Conservation (phyloP, 2,797 vertebrate genomes). For the Propithecus deckenii region DNA sequence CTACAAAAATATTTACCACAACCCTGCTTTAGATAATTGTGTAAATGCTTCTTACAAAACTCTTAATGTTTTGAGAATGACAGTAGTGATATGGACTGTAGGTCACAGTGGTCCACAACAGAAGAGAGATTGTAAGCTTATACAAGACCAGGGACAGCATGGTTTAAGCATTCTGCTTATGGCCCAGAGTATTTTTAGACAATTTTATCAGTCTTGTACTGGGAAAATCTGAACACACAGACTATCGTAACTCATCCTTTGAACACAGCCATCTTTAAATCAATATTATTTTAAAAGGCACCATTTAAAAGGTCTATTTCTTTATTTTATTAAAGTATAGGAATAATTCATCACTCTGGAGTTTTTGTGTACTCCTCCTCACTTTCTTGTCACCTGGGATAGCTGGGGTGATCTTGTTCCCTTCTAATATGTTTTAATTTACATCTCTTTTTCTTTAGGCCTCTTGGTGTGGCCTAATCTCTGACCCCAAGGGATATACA, state of each 20-base stretch:
- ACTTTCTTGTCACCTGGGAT: neutral
- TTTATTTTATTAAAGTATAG: neutral
- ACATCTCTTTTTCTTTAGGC: neutral
- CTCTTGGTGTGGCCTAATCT: neutral
- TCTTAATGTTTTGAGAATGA: neutral
- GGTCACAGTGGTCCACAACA: neutral
- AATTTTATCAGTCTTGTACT: neutral
- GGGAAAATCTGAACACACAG: neutral
- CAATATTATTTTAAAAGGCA: neutral
- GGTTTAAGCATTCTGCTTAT: neutral
- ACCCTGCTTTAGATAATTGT: neutral
- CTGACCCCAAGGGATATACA: neutral
- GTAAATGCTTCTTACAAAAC: neutral
- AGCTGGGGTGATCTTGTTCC: neutral
- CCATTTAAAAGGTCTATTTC: neutral
- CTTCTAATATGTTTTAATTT: neutral
- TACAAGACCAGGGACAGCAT: accelerated
- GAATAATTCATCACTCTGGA: neutral
- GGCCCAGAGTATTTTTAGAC: neutral
- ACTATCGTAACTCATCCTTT: neutral
- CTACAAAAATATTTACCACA: neutral
- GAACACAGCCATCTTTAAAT: neutral
- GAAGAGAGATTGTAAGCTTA: neutral
- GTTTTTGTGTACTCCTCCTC: neutral
- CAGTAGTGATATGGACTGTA: neutral